Percentiles rank a stretch among this genome's conserved stretches.
These are phyloP conservation scores for Silurus asotus DNA, from an alignment of 2,113 vertebrate species.

Conservation along the genomic window DNA sequence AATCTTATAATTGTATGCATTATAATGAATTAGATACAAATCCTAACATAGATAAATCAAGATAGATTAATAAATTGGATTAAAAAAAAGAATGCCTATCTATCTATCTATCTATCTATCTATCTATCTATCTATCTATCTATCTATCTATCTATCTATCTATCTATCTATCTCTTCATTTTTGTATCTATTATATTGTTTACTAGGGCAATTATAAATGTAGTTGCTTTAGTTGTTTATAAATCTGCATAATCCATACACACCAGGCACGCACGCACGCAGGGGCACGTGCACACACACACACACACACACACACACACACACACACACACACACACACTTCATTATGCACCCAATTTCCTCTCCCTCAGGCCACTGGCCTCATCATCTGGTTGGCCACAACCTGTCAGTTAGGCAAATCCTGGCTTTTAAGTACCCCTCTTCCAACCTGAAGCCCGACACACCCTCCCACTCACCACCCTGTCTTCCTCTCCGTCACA, in stretches of 20 bases:
- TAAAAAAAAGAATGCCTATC: too few species aligned
- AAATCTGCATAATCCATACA: background rate
- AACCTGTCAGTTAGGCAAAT: slow-evolving; percentile 28
- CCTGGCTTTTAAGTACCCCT: background rate
- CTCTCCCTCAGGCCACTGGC: background rate
- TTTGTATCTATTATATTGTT: background rate
- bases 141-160: background rate
- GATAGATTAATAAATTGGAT: background rate
- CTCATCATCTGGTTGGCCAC: slow-evolving; percentile 3
- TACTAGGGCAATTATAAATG: background rate
- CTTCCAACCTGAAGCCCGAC: background rate
- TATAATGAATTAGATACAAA: background rate
- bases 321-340: background rate
- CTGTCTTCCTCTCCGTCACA: too few species aligned
- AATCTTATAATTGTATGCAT: slow-evolving; percentile 8
- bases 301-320: too few species aligned
- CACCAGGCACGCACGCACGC: too few species aligned
- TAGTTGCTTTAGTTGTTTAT: background rate
- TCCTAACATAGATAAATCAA: background rate
- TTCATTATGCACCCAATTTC: slow-evolving; percentile 24
- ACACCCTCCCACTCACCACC: background rate
- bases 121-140: background rate
- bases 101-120: background rate
- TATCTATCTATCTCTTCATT: background rate
- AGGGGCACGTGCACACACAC: too few species aligned